A percentile compares a stretch with the other conserved stretches of the same genome.
Evolutionary conservation across 2,113 vertebrate genomes (phyloP).

Genomic region (Panurus biarmicus): DNA sequence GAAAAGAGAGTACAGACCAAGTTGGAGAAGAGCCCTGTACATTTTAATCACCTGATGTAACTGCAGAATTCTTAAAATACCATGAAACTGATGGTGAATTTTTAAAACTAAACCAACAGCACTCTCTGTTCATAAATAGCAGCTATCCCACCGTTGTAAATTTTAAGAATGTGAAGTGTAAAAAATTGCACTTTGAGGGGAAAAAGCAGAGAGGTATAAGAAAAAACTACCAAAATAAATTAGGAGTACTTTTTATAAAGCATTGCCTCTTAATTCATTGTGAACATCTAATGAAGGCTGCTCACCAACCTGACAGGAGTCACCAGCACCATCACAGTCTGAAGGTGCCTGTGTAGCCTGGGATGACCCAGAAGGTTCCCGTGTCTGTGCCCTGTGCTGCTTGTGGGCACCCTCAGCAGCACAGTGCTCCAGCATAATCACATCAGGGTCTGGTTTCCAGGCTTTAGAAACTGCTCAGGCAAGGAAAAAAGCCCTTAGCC

Average conservation of each 20-base stretch:
- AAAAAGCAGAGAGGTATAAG: not conserved
- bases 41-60: not conserved
- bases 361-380: not conserved
- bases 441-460: fast-evolving
- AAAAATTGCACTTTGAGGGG: not conserved
- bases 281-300: not conserved
- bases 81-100: not conserved
- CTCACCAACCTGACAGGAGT: not conserved
- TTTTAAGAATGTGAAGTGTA: not conserved
- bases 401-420: not conserved
- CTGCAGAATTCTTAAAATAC: not conserved
- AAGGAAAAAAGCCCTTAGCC: fast-evolving
- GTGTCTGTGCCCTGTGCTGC: not conserved
- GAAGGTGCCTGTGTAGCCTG: not conserved
- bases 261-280: not conserved
- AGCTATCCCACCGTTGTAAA: not conserved
- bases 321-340: not conserved
- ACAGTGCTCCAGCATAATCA: not conserved
- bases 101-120: not conserved
- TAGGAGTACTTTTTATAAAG: not conserved
- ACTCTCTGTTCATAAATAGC: not conserved
- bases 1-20: not conserved
- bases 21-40: not conserved
- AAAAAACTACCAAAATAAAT: not conserved
- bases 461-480: not conserved